Conservation (phyloP, 1,140 invertebrate species). For the Zaprionus camerounensis region DNA sequence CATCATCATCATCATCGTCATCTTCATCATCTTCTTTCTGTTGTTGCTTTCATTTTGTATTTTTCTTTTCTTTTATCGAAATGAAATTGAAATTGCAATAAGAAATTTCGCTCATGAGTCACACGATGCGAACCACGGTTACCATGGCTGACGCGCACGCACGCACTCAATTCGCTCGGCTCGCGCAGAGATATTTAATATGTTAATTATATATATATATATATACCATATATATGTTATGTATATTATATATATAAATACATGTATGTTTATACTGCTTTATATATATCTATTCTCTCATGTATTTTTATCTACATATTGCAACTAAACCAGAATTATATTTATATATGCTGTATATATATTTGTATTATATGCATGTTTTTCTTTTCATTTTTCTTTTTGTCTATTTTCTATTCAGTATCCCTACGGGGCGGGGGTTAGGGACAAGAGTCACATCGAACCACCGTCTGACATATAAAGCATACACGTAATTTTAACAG, state of each 20-base stretch:
- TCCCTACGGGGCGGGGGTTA: neutral
- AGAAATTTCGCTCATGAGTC: constrained; percentile 2
- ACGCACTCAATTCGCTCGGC: constrained; percentile 1
- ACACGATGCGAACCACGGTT: neutral
- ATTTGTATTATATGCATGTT: constrained; percentile 1
- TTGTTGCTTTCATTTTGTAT: constrained; percentile 12
- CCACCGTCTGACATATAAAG: constrained; percentile 12
- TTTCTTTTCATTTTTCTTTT: neutral
- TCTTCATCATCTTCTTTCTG: constrained; percentile 24
- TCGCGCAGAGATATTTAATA: neutral
- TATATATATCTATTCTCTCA: constrained; percentile 10
- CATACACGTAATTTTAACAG: neutral
- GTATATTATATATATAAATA: constrained; percentile 6
- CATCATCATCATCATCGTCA: constrained; percentile 5
- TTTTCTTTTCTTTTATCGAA: constrained; percentile 13
- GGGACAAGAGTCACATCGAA: neutral
- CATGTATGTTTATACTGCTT: neutral
- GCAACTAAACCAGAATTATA: constrained; percentile 65
- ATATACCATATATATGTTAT: constrained; percentile 1
- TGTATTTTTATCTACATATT: constrained; percentile 70
- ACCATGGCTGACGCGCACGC: neutral
- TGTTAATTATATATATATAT: neutral
- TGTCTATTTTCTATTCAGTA: constrained; percentile 2
- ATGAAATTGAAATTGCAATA: constrained; percentile 19
- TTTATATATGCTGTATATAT: constrained; percentile 1